Conservation (phyloP, 2,888 invertebrate species). For the Himalopsyche japonica region DNA sequence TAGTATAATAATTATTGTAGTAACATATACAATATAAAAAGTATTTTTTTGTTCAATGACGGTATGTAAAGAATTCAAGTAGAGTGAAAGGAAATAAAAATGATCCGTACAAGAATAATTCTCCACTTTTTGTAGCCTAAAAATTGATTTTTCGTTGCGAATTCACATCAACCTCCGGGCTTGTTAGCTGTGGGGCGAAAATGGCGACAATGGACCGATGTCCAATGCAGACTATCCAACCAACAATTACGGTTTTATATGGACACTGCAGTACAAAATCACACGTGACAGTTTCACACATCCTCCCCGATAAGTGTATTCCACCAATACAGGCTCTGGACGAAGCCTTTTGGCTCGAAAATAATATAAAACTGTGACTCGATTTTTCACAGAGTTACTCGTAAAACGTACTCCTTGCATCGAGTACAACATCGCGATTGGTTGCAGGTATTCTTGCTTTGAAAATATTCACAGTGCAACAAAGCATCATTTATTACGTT, state of each 20-base stretch:
- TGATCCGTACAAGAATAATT: no score
- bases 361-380: background rate
- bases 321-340: background rate
- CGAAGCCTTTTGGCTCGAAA: background rate
- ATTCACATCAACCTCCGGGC: background rate
- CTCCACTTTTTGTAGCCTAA: background rate
- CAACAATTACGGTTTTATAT: constrained; percentile 4
- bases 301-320: background rate
- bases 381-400: background rate
- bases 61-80: no score
- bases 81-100: no score
- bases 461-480: no score
- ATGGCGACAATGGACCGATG: background rate
- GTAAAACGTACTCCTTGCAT: background rate
- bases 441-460: background rate
- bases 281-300: constrained; percentile 11
- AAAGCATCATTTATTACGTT: no score
- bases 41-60: no score
- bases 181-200: background rate
- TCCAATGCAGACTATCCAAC: background rate
- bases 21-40: no score
- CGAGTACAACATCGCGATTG: background rate
- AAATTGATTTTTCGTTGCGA: background rate
- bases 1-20: no score
- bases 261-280: constrained; percentile 14